Evolutionary conservation across 1,140 invertebrate genomes (phyloP).

Genomic region (Linepithema humile): DNA sequence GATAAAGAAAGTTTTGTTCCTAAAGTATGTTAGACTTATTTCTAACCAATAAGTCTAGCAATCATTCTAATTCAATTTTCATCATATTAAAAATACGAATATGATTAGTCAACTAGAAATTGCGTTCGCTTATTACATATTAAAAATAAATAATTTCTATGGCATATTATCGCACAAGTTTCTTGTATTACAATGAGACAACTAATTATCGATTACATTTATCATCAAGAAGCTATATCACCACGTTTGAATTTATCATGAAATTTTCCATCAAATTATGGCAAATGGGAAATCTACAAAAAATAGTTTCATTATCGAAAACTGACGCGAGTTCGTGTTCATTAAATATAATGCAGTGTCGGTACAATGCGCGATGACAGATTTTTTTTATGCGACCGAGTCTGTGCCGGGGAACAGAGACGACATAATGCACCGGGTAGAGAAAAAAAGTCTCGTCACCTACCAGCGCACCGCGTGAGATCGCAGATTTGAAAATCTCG

Average conservation of each 20-base stretch:
- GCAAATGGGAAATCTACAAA: background rate
- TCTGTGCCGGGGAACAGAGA: background rate
- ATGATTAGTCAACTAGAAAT: background rate
- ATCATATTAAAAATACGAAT: too few relatives aligned
- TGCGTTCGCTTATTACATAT: background rate
- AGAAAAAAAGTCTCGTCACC: slow-evolving; percentile 48
- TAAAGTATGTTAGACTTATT: background rate
- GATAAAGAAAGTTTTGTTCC: background rate
- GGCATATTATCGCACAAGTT: background rate
- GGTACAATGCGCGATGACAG: slow-evolving; percentile 24
- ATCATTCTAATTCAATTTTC: too few relatives aligned
- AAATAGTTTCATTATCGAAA: background rate
- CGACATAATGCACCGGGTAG: slow-evolving; percentile 12
- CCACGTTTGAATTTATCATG: background rate
- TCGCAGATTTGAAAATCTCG: slow-evolving; percentile 56
- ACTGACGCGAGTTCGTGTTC: background rate
- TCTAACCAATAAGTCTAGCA: background rate
- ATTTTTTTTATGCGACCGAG: background rate
- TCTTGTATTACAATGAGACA: background rate
- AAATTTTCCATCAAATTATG: background rate
- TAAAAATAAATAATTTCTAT: background rate
- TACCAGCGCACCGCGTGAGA: slow-evolving; percentile 51
- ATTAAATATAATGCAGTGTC: slow-evolving; percentile 48
- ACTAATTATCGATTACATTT: background rate
- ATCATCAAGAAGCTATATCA: background rate